Evolutionary conservation across 2,888 invertebrate genomes (phyloP).

Genomic region (Plagodis pulveraria): DNA sequence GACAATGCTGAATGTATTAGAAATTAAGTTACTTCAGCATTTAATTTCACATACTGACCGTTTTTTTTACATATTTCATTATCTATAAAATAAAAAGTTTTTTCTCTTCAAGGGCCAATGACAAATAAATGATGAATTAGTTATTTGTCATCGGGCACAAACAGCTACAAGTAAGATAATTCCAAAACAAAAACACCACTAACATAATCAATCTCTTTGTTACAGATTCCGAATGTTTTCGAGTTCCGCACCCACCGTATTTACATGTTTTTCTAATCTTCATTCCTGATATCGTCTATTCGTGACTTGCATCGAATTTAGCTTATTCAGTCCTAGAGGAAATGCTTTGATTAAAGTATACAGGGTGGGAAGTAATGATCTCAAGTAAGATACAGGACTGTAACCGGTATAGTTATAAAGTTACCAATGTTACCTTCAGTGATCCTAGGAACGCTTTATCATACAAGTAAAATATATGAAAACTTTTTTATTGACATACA

Average conservation of each 20-base stretch:
- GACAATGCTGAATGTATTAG: no score
- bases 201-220: constrained; percentile 62
- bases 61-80: neutral
- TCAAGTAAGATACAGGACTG: neutral
- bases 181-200: constrained; percentile 8
- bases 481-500: no score
- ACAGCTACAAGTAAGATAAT: constrained; percentile 6
- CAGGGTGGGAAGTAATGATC: constrained; percentile 36
- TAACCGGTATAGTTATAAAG: no score
- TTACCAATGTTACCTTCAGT: no score
- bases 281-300: constrained; percentile 64
- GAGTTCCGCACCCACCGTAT: constrained; percentile 45
- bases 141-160: no score
- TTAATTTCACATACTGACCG: no score
- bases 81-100: neutral
- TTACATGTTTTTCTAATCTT: constrained; percentile 76
- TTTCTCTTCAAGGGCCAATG: no score
- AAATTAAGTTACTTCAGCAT: no score
- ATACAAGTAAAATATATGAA: no score
- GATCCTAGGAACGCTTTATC: no score
- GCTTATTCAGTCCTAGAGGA: constrained; percentile 49
- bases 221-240: constrained; percentile 59
- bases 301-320: constrained; percentile 74
- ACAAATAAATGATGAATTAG: no score
- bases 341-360: constrained; percentile 25